phyloP scores from a whole-genome alignment of 2,113 vertebrate species.

The Papio anubis region DNA sequence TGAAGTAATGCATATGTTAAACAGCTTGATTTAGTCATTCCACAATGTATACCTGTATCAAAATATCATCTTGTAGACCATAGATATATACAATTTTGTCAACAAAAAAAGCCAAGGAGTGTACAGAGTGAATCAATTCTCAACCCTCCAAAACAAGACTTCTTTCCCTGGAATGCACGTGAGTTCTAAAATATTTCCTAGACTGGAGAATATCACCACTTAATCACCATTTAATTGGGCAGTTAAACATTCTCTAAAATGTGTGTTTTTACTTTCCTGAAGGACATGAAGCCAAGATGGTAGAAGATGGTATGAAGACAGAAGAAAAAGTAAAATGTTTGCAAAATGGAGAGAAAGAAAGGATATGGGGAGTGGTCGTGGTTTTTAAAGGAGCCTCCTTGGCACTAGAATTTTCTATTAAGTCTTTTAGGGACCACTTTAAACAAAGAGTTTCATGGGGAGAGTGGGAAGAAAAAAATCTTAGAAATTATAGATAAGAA shows the following conservation, averaged over 20 bases:
- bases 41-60: background rate
- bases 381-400: background rate
- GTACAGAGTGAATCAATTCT: background rate
- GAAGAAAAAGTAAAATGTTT: background rate
- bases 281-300: background rate
- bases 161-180: background rate
- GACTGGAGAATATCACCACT: background rate
- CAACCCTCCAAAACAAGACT: background rate
- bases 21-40: background rate
- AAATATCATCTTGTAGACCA: background rate
- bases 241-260: background rate
- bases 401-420: background rate
- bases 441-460: background rate
- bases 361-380: accelerated
- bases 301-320: background rate
- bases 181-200: background rate
- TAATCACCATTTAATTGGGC: background rate
- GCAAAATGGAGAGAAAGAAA: background rate
- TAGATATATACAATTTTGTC: background rate
- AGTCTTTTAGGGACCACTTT: background rate
- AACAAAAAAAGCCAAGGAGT: background rate
- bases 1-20: background rate
- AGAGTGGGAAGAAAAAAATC: background rate
- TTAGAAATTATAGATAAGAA: background rate
- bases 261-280: background rate